Evolutionary conservation across 1,140 invertebrate genomes (phyloP).

Genomic region (Metopolophium dirhodum): DNA sequence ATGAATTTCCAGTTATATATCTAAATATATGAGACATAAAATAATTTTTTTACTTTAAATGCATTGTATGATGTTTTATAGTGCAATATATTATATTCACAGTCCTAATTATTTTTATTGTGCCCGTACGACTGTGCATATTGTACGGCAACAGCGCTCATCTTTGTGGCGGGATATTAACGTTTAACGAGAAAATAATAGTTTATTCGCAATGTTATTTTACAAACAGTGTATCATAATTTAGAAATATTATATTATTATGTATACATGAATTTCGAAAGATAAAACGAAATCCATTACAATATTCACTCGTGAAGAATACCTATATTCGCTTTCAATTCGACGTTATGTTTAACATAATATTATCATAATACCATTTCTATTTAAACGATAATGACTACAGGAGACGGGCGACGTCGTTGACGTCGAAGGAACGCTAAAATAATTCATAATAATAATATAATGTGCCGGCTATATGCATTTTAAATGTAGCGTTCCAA

Average conservation of each 20-base stretch:
- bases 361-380: background rate
- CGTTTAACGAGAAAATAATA: slow-evolving; percentile 4
- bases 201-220: background rate
- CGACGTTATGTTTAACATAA: background rate
- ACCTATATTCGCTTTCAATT: background rate
- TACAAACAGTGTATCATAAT: background rate
- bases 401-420: background rate
- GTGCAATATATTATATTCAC: background rate
- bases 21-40: background rate
- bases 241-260: background rate
- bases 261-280: background rate
- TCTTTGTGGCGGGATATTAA: background rate
- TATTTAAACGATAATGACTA: background rate
- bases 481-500: background rate
- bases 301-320: background rate
- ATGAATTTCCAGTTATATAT: too few relatives aligned
- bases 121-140: background rate
- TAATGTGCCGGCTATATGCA: background rate
- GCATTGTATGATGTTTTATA: background rate
- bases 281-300: background rate
- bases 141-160: background rate
- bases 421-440: background rate
- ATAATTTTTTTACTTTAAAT: background rate
- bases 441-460: slow-evolving; percentile 1
- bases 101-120: background rate